Evolutionary conservation across 2,888 invertebrate species (phyloP).

Genomic region (Seladonia tumulorum): DNA sequence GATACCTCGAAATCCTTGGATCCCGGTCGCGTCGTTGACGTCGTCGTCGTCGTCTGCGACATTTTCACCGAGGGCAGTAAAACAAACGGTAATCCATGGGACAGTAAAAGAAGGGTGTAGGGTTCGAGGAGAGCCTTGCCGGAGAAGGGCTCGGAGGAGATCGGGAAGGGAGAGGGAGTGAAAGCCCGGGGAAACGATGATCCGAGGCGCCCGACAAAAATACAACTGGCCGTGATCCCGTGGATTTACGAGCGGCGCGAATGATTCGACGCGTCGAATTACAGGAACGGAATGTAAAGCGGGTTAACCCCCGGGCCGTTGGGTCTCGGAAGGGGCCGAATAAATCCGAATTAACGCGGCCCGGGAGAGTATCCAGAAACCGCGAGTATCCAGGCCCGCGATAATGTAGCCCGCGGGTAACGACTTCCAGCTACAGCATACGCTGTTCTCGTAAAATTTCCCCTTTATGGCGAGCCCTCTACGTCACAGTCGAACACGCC

Average conservation of each 20-base stretch:
- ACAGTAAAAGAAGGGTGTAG: background rate
- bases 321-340: constrained; percentile 42
- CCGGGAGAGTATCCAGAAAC: constrained; percentile 50
- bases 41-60: background rate
- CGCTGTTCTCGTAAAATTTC: constrained; percentile 46
- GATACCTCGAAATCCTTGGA: background rate
- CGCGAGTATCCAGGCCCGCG: constrained; percentile 32
- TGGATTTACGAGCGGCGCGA: constrained; percentile 37
- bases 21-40: background rate
- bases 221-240: constrained; percentile 16
- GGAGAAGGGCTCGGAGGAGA: background rate
- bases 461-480: constrained; percentile 39
- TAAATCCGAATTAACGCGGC: constrained; percentile 59
- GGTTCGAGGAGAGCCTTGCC: background rate
- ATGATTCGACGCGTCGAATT: constrained; percentile 26
- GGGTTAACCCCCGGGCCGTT: constrained; percentile 26
- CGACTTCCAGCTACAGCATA: constrained; percentile 49
- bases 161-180: background rate
- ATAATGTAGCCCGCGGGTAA: constrained; percentile 54
- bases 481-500: constrained; percentile 28
- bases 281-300: constrained; percentile 18
- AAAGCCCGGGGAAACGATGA: background rate
- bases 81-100: background rate
- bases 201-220: constrained; percentile 12
- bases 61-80: constrained; percentile 4